These are phyloP conservation scores for Pithys albifrons DNA, from an alignment of 2,113 vertebrate species.

Conservation along the genomic window DNA sequence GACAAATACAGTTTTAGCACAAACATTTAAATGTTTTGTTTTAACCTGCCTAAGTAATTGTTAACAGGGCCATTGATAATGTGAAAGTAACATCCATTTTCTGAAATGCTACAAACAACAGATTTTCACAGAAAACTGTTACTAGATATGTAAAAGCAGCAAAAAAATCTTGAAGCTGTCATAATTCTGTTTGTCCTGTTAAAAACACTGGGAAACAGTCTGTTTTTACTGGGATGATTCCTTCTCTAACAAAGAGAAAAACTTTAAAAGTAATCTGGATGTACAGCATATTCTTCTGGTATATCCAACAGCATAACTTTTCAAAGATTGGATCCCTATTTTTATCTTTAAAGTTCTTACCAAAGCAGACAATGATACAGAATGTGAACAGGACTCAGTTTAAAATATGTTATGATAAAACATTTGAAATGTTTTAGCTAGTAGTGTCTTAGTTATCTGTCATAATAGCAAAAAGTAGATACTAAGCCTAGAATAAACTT, in stretches of 20 bases:
- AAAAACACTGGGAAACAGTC: not conserved
- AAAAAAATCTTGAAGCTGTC: not conserved
- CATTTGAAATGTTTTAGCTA: not conserved
- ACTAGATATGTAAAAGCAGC: not conserved
- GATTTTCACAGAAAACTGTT: not conserved
- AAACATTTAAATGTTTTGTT: not conserved
- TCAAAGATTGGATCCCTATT: not conserved
- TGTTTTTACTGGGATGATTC: not conserved
- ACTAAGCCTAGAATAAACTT: not conserved
- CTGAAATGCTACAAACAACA: not conserved
- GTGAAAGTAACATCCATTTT: not conserved
- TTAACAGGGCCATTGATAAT: not conserved
- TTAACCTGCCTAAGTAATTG: not conserved
- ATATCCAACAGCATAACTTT: not conserved
- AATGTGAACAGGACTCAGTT: not conserved
- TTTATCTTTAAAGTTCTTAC: not conserved
- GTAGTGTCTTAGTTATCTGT: not conserved
- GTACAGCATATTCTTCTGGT: not conserved
- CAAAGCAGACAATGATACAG: not conserved
- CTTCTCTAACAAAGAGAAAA: not conserved
- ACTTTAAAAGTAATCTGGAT: not conserved
- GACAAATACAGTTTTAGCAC: not conserved
- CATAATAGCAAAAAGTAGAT: not conserved
- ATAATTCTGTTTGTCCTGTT: not conserved
- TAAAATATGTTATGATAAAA: not conserved